Conservation (phyloP, 2,888 invertebrate genomes). For the Agapostemon virescens region DNA sequence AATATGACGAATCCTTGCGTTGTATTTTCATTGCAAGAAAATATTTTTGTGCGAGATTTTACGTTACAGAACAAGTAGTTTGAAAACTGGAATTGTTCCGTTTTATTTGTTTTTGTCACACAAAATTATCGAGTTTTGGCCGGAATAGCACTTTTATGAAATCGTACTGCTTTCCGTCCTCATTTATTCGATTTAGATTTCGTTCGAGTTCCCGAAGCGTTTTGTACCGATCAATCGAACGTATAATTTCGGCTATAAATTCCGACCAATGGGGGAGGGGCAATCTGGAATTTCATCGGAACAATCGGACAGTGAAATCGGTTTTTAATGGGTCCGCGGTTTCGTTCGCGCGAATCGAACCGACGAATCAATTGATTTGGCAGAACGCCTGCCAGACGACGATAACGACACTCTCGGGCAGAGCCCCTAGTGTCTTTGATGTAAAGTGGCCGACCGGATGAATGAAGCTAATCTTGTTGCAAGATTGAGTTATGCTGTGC, state of each 20-base stretch:
- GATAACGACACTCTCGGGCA: conserved; percentile 9
- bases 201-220: neutral
- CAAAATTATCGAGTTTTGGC: no score
- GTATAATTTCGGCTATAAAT: neutral
- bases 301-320: neutral
- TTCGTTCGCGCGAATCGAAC: conserved; percentile 15
- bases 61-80: no score
- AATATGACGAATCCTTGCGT: no score
- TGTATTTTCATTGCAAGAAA: no score
- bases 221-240: neutral
- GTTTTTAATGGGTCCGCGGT: neutral
- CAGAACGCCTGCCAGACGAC: conserved; percentile 24
- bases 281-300: neutral
- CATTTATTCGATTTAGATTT: neutral
- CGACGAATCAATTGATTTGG: conserved; percentile 23
- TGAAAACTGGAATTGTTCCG: no score
- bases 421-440: conserved; percentile 9
- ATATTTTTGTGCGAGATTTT: no score
- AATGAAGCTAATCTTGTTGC: conserved; percentile 28
- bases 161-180: neutral
- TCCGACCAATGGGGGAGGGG: neutral
- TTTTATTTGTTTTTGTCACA: no score
- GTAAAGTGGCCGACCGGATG: conserved; percentile 21
- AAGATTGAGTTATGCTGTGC: conserved; percentile 23
- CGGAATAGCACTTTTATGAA: no score